These are phyloP conservation scores for Aphrophora alni DNA, from an alignment of 2,888 invertebrate species.

Conservation along the genomic window DNA sequence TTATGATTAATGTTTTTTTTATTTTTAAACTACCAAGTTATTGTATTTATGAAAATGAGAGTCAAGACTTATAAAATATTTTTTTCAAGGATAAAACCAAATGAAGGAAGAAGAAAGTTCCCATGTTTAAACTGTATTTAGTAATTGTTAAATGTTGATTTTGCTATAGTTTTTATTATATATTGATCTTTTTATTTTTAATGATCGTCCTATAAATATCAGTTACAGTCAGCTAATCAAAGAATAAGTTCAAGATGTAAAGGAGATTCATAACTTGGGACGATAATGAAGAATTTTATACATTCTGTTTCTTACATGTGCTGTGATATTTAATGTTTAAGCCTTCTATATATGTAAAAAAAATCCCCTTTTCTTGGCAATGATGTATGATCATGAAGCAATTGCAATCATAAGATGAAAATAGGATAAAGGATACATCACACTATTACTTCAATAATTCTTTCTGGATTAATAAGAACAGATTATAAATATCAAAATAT, in stretches of 20 bases:
- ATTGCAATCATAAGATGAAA: neutral
- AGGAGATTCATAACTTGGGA: neutral
- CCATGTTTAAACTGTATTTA: neutral
- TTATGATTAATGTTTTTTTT: neutral
- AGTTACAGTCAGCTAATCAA: too few relatives aligned
- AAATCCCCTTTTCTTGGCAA: neutral
- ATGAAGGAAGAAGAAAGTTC: neutral
- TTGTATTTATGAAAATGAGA: neutral
- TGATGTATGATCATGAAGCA: neutral
- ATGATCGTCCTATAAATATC: neutral
- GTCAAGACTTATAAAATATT: neutral
- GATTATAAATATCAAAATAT: too few relatives aligned
- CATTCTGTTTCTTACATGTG: neutral
- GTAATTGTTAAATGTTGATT: neutral
- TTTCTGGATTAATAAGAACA: too few relatives aligned
- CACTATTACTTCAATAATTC: too few relatives aligned
- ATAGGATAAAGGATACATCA: too few relatives aligned
- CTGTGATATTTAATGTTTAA: conserved; percentile 4
- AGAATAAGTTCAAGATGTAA: neutral
- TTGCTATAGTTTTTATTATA: neutral
- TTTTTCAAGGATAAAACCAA: neutral
- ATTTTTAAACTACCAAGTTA: neutral
- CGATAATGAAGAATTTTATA: neutral
- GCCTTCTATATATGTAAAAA: neutral
- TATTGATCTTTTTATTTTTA: neutral